A percentile compares a stretch with the other conserved stretches of the same genome.
These are phyloP conservation scores for Temnothorax curvispinosus DNA, from an alignment of 1,140 invertebrate species.

Conservation along the genomic window DNA sequence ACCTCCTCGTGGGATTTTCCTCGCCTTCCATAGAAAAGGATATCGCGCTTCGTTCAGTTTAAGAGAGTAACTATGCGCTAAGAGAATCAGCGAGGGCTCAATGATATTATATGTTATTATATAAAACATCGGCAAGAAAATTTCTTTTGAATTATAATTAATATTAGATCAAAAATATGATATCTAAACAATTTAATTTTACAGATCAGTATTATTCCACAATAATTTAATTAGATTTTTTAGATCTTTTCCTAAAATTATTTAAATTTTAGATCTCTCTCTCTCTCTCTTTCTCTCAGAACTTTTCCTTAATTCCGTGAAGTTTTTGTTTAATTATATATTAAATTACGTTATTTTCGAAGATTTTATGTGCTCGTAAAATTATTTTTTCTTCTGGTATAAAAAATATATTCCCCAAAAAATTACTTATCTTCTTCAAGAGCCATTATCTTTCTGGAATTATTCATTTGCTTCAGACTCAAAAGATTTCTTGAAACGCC, in stretches of 20 bases:
- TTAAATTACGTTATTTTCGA: neutral
- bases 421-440: neutral
- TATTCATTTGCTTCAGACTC: neutral
- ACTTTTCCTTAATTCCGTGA: neutral
- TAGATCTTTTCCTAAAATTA: neutral
- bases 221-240: neutral
- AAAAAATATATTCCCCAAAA: neutral
- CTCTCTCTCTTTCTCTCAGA: neutral
- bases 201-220: neutral
- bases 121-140: neutral
- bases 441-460: neutral
- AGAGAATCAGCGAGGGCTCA: slow-evolving; percentile 28
- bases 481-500: neutral
- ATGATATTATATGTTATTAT: slow-evolving; percentile 10
- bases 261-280: neutral
- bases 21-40: slow-evolving; percentile 6
- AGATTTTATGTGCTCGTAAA: neutral
- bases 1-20: neutral
- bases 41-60: neutral
- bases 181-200: neutral
- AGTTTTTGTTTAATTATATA: neutral
- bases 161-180: neutral
- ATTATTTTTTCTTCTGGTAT: neutral
- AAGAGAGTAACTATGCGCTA: slow-evolving; percentile 36
- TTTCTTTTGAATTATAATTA: slow-evolving; percentile 3